Percentiles rank a stretch among this genome's conserved stretches.
phyloP scores from a whole-genome alignment of 2,797 vertebrate genomes.

The Aplochiton taeniatus region DNA sequence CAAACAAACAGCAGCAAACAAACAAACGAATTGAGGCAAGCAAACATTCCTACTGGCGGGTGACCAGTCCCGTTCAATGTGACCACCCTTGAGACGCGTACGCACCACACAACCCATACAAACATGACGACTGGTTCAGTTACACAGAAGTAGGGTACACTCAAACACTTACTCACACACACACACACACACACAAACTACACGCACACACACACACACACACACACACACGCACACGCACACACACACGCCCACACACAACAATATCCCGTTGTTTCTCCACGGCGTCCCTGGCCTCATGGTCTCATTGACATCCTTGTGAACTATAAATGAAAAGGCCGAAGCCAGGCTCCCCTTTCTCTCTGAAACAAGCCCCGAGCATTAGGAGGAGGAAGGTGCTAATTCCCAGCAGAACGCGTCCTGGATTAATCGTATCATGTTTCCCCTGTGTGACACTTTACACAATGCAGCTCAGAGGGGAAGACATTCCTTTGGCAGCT shows the following conservation, averaged over 20 bases:
- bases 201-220: conserved; percentile 4
- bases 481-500: conserved; percentile 18
- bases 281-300: neutral
- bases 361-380: neutral
- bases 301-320: conserved; percentile 3
- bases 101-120: too few relatives aligned
- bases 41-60: too few relatives aligned
- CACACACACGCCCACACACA: neutral
- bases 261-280: neutral
- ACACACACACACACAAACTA: neutral
- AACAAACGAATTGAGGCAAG: neutral
- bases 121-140: too few relatives aligned
- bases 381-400: conserved; percentile 24
- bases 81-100: too few relatives aligned
- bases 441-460: conserved; percentile 44
- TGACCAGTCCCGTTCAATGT: too few relatives aligned
- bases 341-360: conserved; percentile 13
- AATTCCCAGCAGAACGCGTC: conserved; percentile 43
- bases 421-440: conserved; percentile 46
- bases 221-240: conserved; percentile 4
- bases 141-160: too few relatives aligned
- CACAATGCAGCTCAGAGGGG: conserved; percentile 18
- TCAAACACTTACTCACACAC: conserved; percentile 1
- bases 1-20: neutral
- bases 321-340: conserved; percentile 42